Conservation (phyloP, 2,113 vertebrate genomes). For the Actinemys pallida region DNA sequence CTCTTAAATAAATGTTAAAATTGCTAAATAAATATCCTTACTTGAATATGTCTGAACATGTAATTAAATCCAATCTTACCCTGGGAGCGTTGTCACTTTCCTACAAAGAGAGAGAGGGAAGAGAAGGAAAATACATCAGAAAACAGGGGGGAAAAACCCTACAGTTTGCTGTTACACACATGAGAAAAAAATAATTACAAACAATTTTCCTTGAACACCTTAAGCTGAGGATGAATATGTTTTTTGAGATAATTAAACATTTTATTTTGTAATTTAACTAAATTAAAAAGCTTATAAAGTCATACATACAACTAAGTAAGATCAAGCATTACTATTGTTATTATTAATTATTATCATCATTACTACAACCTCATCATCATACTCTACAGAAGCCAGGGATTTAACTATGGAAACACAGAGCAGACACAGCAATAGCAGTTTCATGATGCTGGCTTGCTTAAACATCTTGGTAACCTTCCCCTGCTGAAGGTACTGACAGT, state of each 20-base stretch:
- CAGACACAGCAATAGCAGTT: slow-evolving; percentile 75
- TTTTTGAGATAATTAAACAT: not conserved
- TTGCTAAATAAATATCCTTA: slow-evolving; percentile 1
- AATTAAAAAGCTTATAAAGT: not conserved
- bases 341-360: not conserved
- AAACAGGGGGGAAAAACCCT: not conserved
- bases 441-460: slow-evolving; percentile 72
- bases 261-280: not conserved
- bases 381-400: not conserved
- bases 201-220: not conserved
- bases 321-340: not conserved
- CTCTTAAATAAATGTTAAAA: not conserved
- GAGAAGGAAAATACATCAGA: slow-evolving; percentile 36
- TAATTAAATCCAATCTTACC: slow-evolving; percentile 45
- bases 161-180: not conserved
- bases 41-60: not conserved
- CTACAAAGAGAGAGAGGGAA: slow-evolving; percentile 28
- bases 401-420: slow-evolving; percentile 69
- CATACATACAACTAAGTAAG: not conserved
- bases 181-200: not conserved
- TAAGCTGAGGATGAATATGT: not conserved
- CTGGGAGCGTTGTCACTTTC: not conserved
- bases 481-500: slow-evolving; percentile 1
- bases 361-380: slow-evolving; percentile 68
- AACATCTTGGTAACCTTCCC: slow-evolving; percentile 49